Base-by-base conservation (phyloP, 2,888 invertebrate genomes). In the Acronicta leporina region DNA sequence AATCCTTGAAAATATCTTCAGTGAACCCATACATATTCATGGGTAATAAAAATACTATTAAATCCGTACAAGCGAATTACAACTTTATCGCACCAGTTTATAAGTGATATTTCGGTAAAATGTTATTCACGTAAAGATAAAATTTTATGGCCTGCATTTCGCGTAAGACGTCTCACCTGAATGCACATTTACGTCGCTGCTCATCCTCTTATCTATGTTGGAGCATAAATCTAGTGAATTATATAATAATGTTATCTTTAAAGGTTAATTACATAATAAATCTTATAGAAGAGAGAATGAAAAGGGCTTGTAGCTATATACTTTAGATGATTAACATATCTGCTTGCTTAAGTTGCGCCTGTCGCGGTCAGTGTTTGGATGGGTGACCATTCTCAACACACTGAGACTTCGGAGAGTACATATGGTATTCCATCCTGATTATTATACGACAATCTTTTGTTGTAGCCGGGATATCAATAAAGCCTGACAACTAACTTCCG, bases 41-140 rank as follows among this genome's bases (percentile, higher is more conserved):
- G 27, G 42, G 46, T 50, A 56, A 51, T 68, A 64, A 61, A 72
- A 72, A 62, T 72, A 48, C 61, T 54, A 69, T 59, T 51, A 72
- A 66, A 58, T 42, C 30, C 8, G 0, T 40, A 38, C 58, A 62
- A 49, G 40, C 40, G 16, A 69, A 69, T 47, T 15, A 35, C 43
- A 16, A 69, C 66, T 30, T 57, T 73, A 11, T 10, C 0, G 0
- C 0, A n/a, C 5, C 30, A 40, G 15, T 11, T 44, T 52, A 66
- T 66, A 54, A 62, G 66, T 43, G 2, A 40, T 30, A 45, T 69
- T 63, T 55, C 41, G 52, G 25, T 35, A 9, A 10, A 20, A 40
- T 11, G 14, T 38, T 44, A 38, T 56, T 15, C 35, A 11, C 7
- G 43, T 68, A 46, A 56, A 68, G 63, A 68, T 68, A 68, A 63